Percentiles rank a stretch among this genome's conserved stretches.
These are phyloP conservation scores for Ondatra zibethicus DNA, from an alignment of 2,113 vertebrate genomes.

Conservation along the genomic window DNA sequence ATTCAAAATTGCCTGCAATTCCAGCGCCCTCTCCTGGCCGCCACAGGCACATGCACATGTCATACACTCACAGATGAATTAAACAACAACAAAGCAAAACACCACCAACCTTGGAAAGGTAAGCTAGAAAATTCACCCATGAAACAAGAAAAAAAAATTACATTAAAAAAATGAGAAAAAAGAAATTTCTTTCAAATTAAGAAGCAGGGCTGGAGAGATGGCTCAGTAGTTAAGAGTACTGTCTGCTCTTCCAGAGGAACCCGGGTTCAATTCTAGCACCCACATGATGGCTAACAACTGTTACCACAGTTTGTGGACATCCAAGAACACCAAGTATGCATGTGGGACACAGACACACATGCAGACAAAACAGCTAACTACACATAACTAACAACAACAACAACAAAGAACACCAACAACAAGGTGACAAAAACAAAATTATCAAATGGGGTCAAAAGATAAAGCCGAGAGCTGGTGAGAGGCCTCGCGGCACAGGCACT, in stretches of 20 bases:
- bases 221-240: background rate
- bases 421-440: conserved; percentile 25
- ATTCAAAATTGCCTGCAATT: background rate
- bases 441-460: background rate
- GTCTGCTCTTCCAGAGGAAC: background rate
- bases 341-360: too few species aligned
- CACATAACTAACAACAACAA: too few species aligned
- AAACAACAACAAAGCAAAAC: background rate
- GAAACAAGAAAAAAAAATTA: background rate
- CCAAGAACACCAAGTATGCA: background rate
- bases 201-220: background rate
- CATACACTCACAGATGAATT: background rate
- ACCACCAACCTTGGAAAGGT: conserved; percentile 4
- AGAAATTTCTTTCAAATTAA: conserved; percentile 51
- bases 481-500: background rate
- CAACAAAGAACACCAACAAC: background rate
- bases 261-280: background rate
- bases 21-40: background rate
- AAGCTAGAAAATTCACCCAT: background rate
- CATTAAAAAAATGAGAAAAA: background rate
- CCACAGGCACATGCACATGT: background rate
- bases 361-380: background rate
- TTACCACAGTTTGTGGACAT: background rate
- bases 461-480: background rate
- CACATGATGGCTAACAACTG: background rate